These are phyloP conservation scores for Andrena chrysosceles DNA, from an alignment of 2,888 invertebrate species.

Conservation along the genomic window DNA sequence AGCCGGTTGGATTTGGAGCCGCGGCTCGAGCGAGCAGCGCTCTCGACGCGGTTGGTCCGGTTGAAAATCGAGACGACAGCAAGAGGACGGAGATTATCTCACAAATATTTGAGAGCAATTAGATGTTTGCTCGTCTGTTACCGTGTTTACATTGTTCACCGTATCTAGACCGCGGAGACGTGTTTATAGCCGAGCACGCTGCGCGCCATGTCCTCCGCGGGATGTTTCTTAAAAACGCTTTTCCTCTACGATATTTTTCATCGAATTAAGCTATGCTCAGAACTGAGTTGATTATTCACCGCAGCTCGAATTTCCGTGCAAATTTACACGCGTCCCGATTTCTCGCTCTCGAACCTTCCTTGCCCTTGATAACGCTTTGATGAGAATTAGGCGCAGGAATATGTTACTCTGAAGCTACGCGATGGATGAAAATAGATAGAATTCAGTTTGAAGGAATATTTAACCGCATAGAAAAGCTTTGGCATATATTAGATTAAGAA, in stretches of 20 bases:
- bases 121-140: constrained; percentile 82
- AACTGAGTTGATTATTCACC: neutral
- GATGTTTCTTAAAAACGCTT: constrained; percentile 34
- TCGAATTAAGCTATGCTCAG: neutral
- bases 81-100: constrained; percentile 78
- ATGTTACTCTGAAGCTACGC: too few species aligned
- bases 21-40: constrained; percentile 30
- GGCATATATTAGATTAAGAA: neutral
- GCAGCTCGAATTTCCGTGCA: neutral
- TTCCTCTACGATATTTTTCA: constrained; percentile 15
- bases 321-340: too few species aligned
- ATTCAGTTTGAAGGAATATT: too few species aligned
- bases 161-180: constrained; percentile 79
- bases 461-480: neutral
- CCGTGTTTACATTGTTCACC: constrained; percentile 80
- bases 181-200: constrained; percentile 73
- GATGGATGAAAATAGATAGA: too few species aligned
- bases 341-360: too few species aligned
- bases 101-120: constrained; percentile 84
- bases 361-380: too few species aligned
- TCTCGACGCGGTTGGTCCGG: constrained; percentile 50
- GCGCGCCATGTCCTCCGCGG: constrained; percentile 57
- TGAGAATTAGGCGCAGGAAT: too few species aligned
- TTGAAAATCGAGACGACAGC: constrained; percentile 64
- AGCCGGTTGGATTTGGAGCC: constrained; percentile 62